Conservation (phyloP, 2,888 invertebrate genomes). For the Laothoe populi region DNA sequence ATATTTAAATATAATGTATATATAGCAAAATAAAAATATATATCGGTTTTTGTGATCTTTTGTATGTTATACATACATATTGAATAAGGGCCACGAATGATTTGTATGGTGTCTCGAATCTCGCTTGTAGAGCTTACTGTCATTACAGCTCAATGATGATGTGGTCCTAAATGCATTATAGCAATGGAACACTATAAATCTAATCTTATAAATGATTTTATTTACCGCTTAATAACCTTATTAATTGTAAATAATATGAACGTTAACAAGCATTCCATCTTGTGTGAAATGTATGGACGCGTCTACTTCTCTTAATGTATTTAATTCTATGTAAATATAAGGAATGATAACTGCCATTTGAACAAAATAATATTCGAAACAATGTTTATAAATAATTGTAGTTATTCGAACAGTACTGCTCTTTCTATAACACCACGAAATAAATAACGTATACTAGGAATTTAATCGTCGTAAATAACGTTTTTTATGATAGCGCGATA, state of each 20-base stretch:
- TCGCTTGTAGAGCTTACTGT: constrained; percentile 33
- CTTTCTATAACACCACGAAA: constrained; percentile 62
- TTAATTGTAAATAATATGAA: constrained; percentile 54
- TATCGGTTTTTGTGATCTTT: constrained; percentile 38
- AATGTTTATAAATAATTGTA: constrained; percentile 44
- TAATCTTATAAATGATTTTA: constrained; percentile 38
- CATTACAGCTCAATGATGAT: constrained; percentile 22
- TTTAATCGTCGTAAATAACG: constrained; percentile 25
- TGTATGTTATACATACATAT: constrained; percentile 25
- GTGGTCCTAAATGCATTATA: constrained; percentile 47
- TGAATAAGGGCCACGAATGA: constrained; percentile 34
- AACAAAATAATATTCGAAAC: constrained; percentile 40
- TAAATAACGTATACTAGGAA: constrained; percentile 20
- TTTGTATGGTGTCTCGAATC: constrained; percentile 50
- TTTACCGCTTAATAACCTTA: constrained; percentile 42
- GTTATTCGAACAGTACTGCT: constrained; percentile 53
- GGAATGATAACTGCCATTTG: constrained; percentile 61
- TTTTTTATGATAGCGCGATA: constrained; percentile 8
- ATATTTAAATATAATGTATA: constrained; percentile 41
- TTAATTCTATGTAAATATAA: constrained; percentile 59
- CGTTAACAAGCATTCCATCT: constrained; percentile 68
- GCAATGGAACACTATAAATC: constrained; percentile 38
- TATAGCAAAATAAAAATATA: constrained; percentile 38
- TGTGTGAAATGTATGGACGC: constrained; percentile 51
- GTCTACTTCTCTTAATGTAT: constrained; percentile 31